Base-by-base conservation (phyloP, 1,140 invertebrate genomes). In the Temnothorax nylanderi region DNA sequence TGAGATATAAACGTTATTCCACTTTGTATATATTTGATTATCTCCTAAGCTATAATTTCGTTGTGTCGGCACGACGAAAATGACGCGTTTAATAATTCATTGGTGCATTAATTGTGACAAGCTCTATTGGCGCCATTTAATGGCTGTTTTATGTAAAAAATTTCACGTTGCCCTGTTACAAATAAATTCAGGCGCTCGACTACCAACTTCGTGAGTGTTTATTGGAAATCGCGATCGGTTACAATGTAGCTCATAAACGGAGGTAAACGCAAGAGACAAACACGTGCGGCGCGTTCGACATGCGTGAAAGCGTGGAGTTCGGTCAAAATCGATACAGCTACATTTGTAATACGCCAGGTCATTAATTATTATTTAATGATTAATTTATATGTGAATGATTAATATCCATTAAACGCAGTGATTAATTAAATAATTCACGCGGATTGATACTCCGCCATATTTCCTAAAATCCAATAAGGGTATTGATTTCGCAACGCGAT, bases 371-470 rank as follows among this genome's bases (percentile, higher is more conserved):
- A 58, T 49, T 49, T 26, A 7, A 75, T 75, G n/a, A 84, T 49
- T 74, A 82, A 82, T 75, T 60, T 44, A 60, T 0, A 37, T 49
- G 13, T 16, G 32, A 74, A 62, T 84, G 69, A 74, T 74, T 75
- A 84, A 47, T 49, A 32, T 37, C 32, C 62, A 32, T 54, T 80
- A 54, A 67, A 41, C 32, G 54, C 41, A 10, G 13, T 49, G 69
- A 84, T 84, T 75, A 60, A 84, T 84, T 84, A 13, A 60, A 84
- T 49, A 21, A 84, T 21, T 62, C 41, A 44, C n/a, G 18, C 26
- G 26, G 18, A 62, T 49, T 62, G 21, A 54, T 54, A 54, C 51
- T 7, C 11, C 47, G 47, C 32, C 62, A 80, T 64, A 60, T 18
- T 49, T 51, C 34, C 26, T 18, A n/a, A n/a, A 18, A 51, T 69